Conservation (phyloP, 2,888 invertebrate genomes). For the Incurvaria masculella region DNA sequence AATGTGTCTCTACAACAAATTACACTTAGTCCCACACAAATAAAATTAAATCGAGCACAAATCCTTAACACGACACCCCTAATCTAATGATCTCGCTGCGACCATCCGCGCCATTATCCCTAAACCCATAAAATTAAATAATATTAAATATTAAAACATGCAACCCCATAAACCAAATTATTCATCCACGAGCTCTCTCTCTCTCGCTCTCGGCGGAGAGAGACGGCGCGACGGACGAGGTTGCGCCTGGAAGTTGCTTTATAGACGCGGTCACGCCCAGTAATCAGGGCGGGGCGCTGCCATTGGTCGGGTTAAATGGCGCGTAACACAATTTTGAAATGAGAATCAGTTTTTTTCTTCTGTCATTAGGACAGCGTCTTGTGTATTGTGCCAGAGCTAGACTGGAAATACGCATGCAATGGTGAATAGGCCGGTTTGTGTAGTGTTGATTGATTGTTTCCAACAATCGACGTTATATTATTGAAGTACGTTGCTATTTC, state of each 20-base stretch:
- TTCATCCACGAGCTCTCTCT: conserved; percentile 19
- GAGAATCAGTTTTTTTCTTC: conserved; percentile 28
- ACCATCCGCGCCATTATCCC: conserved; percentile 42
- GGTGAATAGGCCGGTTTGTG: too few relatives aligned
- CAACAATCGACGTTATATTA: too few relatives aligned
- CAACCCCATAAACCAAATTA: conserved; percentile 23
- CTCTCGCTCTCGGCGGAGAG: conserved; percentile 16
- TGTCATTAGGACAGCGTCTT: background rate
- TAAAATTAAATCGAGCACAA: background rate
- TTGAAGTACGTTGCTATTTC: too few relatives aligned
- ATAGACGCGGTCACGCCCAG: conserved; percentile 46
- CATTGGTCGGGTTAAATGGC: conserved; percentile 41
- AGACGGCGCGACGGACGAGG: conserved; percentile 20
- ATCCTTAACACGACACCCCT: background rate
- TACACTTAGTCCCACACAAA: background rate
- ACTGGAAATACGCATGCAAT: background rate
- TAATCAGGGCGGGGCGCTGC: conserved; percentile 35
- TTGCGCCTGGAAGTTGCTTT: conserved; percentile 27
- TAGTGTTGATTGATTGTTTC: too few relatives aligned
- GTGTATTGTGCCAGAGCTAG: background rate
- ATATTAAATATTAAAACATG: conserved; percentile 43
- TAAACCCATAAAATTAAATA: conserved; percentile 49
- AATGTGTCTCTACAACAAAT: background rate
- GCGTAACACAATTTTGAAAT: conserved; percentile 35
- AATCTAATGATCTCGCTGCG: background rate